Percentiles rank a stretch among this genome's conserved stretches.
Conservation (phyloP, 2,113 vertebrate genomes). For the Antechinus stuartii region DNA sequence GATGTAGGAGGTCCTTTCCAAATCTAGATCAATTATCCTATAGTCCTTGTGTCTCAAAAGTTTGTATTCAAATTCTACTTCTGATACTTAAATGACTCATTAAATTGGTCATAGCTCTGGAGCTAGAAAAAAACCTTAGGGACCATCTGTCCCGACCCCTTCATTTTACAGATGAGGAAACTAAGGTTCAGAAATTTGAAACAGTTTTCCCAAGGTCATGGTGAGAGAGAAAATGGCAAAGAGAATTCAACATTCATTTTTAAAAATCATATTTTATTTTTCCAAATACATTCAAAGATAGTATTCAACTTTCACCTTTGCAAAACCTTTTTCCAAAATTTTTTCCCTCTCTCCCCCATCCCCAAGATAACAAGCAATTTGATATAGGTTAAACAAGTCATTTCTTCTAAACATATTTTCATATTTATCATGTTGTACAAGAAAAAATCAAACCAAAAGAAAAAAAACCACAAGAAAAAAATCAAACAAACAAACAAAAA, state of each 20-base stretch:
- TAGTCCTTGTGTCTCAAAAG: background rate
- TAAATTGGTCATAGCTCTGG: background rate
- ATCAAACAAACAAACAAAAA: too few relatives aligned
- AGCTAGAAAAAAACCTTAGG: background rate
- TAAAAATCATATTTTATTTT: too few relatives aligned
- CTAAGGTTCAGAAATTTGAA: background rate
- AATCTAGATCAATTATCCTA: background rate
- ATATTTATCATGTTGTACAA: too few relatives aligned
- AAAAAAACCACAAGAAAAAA: too few relatives aligned
- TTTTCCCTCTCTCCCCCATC: too few relatives aligned
- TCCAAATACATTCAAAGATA: too few relatives aligned
- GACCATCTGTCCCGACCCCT: background rate
- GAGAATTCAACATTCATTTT: background rate
- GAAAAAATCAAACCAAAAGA: too few relatives aligned
- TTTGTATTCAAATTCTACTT: background rate
- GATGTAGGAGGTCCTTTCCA: background rate
- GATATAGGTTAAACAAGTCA: too few relatives aligned
- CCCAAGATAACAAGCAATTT: too few relatives aligned
- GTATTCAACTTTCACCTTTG: too few relatives aligned
- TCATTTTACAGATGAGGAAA: slow-evolving; percentile 38
- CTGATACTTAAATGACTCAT: background rate
- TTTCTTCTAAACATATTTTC: too few relatives aligned
- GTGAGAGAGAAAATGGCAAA: background rate
- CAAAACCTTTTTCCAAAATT: too few relatives aligned
- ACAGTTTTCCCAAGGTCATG: background rate